Evolutionary conservation across 2,797 vertebrate genomes (phyloP), one percentile per base, ranked within the genome.

Genomic region (Geotrypetes seraphini): DNA sequence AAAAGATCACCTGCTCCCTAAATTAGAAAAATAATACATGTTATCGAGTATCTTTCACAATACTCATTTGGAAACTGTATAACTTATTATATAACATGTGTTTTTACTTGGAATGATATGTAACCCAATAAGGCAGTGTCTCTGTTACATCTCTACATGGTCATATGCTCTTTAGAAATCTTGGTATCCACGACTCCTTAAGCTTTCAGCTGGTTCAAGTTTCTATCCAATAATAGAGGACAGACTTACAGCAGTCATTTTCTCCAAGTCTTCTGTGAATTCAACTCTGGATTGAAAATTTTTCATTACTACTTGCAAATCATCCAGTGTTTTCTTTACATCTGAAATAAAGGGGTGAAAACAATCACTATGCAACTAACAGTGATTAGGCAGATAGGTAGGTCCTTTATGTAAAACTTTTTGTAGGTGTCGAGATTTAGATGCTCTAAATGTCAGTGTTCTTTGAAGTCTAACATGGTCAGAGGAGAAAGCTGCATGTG

Each of bases 221-320:
- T n/a, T 35, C n/a, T 16, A 17, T 6, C 24, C 16, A 41, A 44
- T 18, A n/a, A n/a, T n/a, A n/a, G n/a, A n/a, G n/a, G n/a, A n/a
- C 30, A 14, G 12, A 79, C 77, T 75, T 60, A 86, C 85, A 77
- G 79, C 73, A 73, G 71, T 75, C 73, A 88, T 86, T 64, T 85
- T 86, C 65, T 89, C 73, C 63, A 88, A 73, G 68, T 88, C 82
- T 71, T 89, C 78, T 17, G 77, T 61, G 43, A 87, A 84, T 78
- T 81, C 83, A 31, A 75, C 79, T 81, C 73, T 81, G 42, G 89
- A 86, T 64, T 92, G 85, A 73, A 83, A 95, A 80, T 83, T 85
- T 72, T 87, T 89, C 79, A 76, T 67, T 16, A 87, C 88, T 78
- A 89, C 88, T 36, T 85, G 69, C 28, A 95, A 73, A 64, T 80